phyloP scores from a whole-genome alignment of 2,888 invertebrate genomes.

The Iselma pallidipennis region DNA sequence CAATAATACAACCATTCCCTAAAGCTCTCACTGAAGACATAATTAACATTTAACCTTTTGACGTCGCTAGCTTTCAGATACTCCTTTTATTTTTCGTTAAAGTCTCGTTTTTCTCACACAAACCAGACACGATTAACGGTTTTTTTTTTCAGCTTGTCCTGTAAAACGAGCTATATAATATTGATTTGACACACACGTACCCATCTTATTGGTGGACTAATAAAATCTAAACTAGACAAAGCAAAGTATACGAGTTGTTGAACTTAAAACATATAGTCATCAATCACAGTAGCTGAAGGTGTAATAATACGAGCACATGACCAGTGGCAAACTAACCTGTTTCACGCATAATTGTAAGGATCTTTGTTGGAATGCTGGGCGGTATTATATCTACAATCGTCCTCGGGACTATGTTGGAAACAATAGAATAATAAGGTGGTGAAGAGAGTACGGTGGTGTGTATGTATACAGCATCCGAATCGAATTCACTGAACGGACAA shows the following conservation, averaged over 20 bases:
- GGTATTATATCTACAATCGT: slow-evolving; percentile 19
- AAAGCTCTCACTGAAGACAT: not conserved
- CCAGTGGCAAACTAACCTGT: slow-evolving; percentile 30
- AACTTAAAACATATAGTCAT: slow-evolving; percentile 27
- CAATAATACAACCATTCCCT: too few species aligned
- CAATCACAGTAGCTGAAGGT: slow-evolving; percentile 29
- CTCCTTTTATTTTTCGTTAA: not conserved
- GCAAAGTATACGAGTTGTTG: slow-evolving; percentile 22
- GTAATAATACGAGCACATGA: slow-evolving; percentile 30
- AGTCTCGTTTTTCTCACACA: not conserved
- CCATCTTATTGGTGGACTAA: too few species aligned
- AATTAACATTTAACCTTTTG: not conserved
- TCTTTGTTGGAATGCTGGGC: slow-evolving; percentile 22
- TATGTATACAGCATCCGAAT: not conserved
- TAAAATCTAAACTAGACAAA: slow-evolving; percentile 15
- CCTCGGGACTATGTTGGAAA: slow-evolving; percentile 18
- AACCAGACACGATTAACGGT: not conserved
- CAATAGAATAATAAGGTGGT: slow-evolving; percentile 26
- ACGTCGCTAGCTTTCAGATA: not conserved
- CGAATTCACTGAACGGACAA: not conserved
- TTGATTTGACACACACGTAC: slow-evolving; percentile 7
- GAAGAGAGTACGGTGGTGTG: not conserved
- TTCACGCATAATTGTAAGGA: slow-evolving; percentile 29
- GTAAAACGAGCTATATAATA: not conserved
- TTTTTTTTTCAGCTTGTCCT: not conserved